A percentile compares a stretch with the other conserved stretches of the same genome.
Evolutionary conservation across 35 echinoderm and acorn worm genomes (phyloP).

Genomic region (Heliocidaris tuberculata): DNA sequence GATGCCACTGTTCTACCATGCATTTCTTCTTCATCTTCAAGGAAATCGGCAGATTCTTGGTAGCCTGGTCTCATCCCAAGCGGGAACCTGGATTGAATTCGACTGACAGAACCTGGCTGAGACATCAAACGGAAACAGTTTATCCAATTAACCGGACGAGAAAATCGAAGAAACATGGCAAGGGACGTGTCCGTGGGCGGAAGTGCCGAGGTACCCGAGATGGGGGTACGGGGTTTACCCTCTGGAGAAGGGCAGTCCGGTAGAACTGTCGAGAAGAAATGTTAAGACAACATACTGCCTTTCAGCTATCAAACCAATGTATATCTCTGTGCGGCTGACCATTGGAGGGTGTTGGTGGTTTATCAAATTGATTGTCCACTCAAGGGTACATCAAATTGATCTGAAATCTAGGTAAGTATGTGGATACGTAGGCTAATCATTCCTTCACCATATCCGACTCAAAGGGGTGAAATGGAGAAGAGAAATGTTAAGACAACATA

Average conservation of each 20-base stretch:
- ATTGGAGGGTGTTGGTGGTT: not conserved
- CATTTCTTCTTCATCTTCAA: not conserved
- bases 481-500: constrained; percentile 4
- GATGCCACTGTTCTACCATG: not conserved
- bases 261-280: not conserved
- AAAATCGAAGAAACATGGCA: constrained; percentile 44
- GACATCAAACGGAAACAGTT: constrained; percentile 41
- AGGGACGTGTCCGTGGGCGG: not conserved
- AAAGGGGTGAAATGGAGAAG: not conserved
- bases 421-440: not conserved
- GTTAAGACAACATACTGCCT: not conserved
- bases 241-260: not conserved
- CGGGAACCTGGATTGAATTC: constrained; percentile 24
- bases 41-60: constrained; percentile 4
- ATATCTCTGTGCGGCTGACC: not conserved
- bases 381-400: not conserved
- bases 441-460: not conserved
- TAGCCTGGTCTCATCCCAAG: not conserved
- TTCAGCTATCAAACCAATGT: not conserved
- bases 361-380: not conserved
- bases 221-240: not conserved
- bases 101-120: constrained; percentile 41
- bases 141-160: constrained; percentile 28
- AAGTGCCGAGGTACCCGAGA: not conserved
- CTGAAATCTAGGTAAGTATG: not conserved